A percentile compares a stretch with the other conserved stretches of the same genome.
Conservation (phyloP, 1,140 invertebrate species). For the Diabrotica undecimpunctata region DNA sequence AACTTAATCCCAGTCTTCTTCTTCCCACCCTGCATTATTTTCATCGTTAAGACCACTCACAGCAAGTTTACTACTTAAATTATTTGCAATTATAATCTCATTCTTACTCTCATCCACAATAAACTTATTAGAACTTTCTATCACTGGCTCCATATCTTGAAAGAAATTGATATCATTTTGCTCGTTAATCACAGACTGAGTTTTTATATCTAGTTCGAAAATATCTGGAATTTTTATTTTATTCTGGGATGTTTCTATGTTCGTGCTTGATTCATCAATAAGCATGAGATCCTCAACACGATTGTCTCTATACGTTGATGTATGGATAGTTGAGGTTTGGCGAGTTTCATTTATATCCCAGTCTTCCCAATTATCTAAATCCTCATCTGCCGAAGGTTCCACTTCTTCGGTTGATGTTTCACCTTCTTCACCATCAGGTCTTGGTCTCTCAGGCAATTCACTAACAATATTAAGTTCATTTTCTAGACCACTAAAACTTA, state of each 20-base stretch:
- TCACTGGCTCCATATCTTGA: constrained; percentile 79
- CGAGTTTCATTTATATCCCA: constrained; percentile 61
- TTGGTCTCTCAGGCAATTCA: constrained; percentile 65
- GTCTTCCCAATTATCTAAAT: constrained; percentile 66
- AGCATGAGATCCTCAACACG: no score
- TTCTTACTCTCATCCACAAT: constrained; percentile 30
- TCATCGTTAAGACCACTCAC: constrained; percentile 27
- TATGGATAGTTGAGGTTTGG: no score
- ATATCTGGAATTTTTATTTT: constrained; percentile 56
- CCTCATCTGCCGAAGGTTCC: constrained; percentile 41
- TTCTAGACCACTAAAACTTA: constrained; percentile 17
- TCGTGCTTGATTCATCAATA: no score
- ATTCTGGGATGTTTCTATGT: not conserved
- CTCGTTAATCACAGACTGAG: constrained; percentile 50
- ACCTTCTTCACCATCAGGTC: constrained; percentile 78
- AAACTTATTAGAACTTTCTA: constrained; percentile 57
- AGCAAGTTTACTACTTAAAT: constrained; percentile 30
- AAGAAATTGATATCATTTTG: constrained; percentile 72
- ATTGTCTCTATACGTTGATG: no score
- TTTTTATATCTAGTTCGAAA: constrained; percentile 70
- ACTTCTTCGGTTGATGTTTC: constrained; percentile 53
- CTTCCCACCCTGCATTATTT: constrained; percentile 42
- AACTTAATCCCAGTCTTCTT: constrained; percentile 32
- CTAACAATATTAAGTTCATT: constrained; percentile 23
- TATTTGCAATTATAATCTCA: not conserved